These are phyloP conservation scores for Drosophila littoralis DNA, from an alignment of 1,140 invertebrate species.

Conservation along the genomic window DNA sequence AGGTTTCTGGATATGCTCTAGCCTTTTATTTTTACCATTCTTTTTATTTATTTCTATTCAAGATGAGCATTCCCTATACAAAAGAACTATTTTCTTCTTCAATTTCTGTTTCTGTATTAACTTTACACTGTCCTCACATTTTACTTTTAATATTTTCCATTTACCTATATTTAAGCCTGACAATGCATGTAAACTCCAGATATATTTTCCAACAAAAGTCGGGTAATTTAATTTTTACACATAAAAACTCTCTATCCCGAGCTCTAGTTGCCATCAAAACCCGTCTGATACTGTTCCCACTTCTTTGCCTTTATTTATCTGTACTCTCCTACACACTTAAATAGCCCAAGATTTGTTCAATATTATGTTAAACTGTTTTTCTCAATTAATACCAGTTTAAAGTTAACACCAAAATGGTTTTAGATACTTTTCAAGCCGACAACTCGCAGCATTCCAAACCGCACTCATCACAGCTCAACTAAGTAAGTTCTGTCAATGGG, in stretches of 20 bases:
- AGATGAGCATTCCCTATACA: too few species aligned
- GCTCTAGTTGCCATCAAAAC: too few species aligned
- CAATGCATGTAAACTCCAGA: too few species aligned
- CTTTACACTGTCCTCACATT: too few species aligned
- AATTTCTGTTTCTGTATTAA: too few species aligned
- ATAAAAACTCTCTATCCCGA: too few species aligned
- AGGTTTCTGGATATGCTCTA: neutral
- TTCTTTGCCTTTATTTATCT: neutral
- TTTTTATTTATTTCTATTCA: too few species aligned
- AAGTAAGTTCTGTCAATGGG: constrained; percentile 27
- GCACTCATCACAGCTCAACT: constrained; percentile 18
- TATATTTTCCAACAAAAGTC: too few species aligned
- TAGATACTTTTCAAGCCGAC: constrained; percentile 5
- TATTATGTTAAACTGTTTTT: constrained; percentile 2
- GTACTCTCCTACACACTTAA: neutral
- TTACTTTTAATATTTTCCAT: too few species aligned
- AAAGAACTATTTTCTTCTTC: too few species aligned
- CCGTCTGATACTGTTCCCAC: neutral
- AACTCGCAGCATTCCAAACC: constrained; percentile 20
- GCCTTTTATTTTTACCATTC: neutral
- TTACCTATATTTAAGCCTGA: too few species aligned
- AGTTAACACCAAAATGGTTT: constrained; percentile 1
- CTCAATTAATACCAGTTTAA: constrained; percentile 3
- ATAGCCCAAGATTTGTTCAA: neutral
- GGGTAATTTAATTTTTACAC: too few species aligned